Base-by-base conservation (phyloP, 2,888 invertebrate species). In the Temnothorax rugatulus region DNA sequence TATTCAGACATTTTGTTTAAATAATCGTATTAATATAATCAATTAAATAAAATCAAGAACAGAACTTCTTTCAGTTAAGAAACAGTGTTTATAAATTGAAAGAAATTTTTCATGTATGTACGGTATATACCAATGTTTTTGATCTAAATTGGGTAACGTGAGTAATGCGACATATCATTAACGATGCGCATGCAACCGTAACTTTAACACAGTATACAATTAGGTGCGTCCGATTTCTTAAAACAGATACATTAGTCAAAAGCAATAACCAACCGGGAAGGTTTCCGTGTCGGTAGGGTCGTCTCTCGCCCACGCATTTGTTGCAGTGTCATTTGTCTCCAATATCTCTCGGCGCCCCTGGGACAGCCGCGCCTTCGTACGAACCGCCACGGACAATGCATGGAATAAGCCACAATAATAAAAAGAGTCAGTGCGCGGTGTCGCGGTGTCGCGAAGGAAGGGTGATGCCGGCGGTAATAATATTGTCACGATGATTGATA, bases 321-420 rank as follows among this genome's bases (percentile, higher is more conserved):
- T 93, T 93, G 93, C 93, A 89, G 92, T 90, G 93, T 94, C 94
- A 94, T 94, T 94, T 94, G 94, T 94, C 94, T 94, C 94, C 93
- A 93, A 94, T 94, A 94, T 94, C 94, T 93, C 93, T 91, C 92
- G 91, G 87, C 87, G 85, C 89, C 88, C 91, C 88, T 87, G 88
- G 84, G 85, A 86, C 84, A 84, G 84, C 83, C 86, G 85, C 81
- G 84, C 83, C 83, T 84, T 84, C 88, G 87, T 83, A 79, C 86
- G 74, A 82, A 63, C 84, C 76, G 82, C 87, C 88, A 86, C 88
- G 91, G 90, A 88, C 91, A 92, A 93, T 93, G 93, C 93, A 93
- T 93, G 92, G 93, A 94, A 93, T 93, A 93, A 94, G 94, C 93
- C 92, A 91, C 92, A 92, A 91, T 91, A 92, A 92, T 92, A 93